These are phyloP conservation scores for Hemibagrus wyckioides DNA, from an alignment of 2,113 vertebrate species.

Conservation along the genomic window DNA sequence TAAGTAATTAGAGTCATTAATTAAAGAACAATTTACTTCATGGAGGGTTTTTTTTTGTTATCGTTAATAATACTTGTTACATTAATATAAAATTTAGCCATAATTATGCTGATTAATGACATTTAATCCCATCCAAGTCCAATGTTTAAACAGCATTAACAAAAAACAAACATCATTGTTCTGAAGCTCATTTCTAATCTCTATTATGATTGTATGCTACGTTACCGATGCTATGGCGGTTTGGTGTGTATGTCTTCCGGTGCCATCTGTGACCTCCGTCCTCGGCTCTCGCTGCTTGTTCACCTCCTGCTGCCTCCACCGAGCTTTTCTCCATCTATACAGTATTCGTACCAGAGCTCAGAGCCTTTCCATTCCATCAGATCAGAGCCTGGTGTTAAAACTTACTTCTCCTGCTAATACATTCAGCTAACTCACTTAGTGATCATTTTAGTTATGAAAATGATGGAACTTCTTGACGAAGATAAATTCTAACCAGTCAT, in stretches of 20 bases:
- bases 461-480: background rate
- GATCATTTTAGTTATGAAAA: background rate
- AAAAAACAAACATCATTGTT: background rate
- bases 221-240: constrained; percentile 48
- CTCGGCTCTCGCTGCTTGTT: constrained; percentile 43
- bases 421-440: background rate
- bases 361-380: background rate
- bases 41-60: background rate
- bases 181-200: background rate
- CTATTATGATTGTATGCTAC: background rate
- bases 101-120: background rate
- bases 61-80: background rate
- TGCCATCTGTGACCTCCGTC: constrained; percentile 49
- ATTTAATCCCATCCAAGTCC: background rate
- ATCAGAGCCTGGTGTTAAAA: background rate
- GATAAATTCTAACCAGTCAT: background rate
- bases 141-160: background rate
- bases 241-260: constrained; percentile 59
- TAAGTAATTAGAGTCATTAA: too few relatives aligned
- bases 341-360: background rate
- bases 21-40: too few relatives aligned
- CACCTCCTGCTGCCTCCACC: constrained; percentile 23
- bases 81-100: background rate
- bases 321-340: constrained; percentile 33
- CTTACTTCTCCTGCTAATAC: background rate